phyloP scores from a whole-genome alignment of 37 sponge, comb jelly and placozoan species.

The Theonella swinhoei region DNA sequence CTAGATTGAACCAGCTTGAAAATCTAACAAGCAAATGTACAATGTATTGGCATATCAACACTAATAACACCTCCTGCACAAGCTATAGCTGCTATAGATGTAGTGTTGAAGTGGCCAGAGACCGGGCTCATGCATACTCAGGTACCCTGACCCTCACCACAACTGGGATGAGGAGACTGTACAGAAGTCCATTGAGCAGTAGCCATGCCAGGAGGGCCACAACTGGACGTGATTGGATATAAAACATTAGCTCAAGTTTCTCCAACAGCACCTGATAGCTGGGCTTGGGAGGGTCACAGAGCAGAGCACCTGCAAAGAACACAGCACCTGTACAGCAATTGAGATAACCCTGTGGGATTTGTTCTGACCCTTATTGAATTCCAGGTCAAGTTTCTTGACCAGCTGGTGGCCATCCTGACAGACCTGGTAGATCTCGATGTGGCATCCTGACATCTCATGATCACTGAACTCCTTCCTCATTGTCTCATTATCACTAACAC shows the following conservation, averaged over 20 bases:
- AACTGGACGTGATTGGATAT: constrained; percentile 35
- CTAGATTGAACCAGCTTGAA: too few species aligned
- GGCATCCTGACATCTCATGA: constrained; percentile 21
- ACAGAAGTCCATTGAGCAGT: constrained; percentile 4
- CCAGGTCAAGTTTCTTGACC: constrained; percentile 3
- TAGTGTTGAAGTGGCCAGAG: too few species aligned
- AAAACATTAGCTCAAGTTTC: constrained; percentile 23
- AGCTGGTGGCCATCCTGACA: constrained; percentile 50
- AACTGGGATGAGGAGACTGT: constrained; percentile 30
- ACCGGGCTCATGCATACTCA: too few species aligned
- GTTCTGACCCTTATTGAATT: constrained; percentile 38
- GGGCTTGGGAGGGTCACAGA: constrained; percentile 27
- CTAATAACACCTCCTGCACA: too few species aligned
- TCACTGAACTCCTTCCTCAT: constrained; percentile 7
- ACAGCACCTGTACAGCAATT: not conserved
- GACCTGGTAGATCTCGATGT: constrained; percentile 21
- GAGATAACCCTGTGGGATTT: not conserved
- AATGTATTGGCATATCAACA: too few species aligned
- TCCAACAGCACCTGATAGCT: not conserved
- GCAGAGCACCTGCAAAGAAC: constrained; percentile 33
- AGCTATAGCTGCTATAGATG: too few species aligned
- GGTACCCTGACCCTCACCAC: too few species aligned
- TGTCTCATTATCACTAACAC: constrained; percentile 16
- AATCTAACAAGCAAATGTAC: too few species aligned
- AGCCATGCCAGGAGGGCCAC: constrained; percentile 12